Conservation (phyloP, 2,113 vertebrate species). For the Dissostichus mawsoni region DNA sequence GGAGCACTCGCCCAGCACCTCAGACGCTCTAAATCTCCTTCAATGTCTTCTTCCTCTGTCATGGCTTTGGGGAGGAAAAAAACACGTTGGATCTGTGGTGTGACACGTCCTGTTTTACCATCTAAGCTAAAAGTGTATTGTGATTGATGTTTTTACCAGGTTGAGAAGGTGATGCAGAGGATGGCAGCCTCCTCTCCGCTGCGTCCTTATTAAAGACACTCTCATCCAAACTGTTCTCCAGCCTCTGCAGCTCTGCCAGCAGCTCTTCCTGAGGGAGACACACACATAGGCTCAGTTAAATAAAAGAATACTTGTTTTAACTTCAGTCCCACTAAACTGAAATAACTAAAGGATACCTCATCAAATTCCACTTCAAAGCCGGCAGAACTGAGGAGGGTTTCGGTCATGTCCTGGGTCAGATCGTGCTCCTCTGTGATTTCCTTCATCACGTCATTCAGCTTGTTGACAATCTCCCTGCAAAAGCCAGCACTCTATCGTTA, state of each 20-base stretch:
- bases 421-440: conserved; percentile 17
- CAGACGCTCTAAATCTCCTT: conserved; percentile 42
- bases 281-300: background rate
- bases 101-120: background rate
- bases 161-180: background rate
- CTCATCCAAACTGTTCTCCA: conserved; percentile 31
- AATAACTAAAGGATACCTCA: conserved; percentile 4
- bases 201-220: background rate
- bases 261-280: conserved; percentile 30
- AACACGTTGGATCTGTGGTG: background rate
- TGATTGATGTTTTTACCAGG: conserved; percentile 20
- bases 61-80: conserved; percentile 7
- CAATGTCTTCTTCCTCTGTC: conserved; percentile 12
- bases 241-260: conserved; percentile 44
- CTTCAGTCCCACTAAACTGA: background rate
- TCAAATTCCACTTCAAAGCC: conserved; percentile 26
- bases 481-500: background rate
- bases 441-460: conserved; percentile 27
- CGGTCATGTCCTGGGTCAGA: background rate
- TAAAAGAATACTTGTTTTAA: background rate
- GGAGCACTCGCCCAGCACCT: conserved; percentile 12
- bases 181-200: background rate
- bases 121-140: background rate
- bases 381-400: background rate
- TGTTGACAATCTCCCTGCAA: conserved; percentile 32